These are phyloP conservation scores for Anolis sagrei DNA, from an alignment of 2,113 vertebrate genomes.

Conservation along the genomic window DNA sequence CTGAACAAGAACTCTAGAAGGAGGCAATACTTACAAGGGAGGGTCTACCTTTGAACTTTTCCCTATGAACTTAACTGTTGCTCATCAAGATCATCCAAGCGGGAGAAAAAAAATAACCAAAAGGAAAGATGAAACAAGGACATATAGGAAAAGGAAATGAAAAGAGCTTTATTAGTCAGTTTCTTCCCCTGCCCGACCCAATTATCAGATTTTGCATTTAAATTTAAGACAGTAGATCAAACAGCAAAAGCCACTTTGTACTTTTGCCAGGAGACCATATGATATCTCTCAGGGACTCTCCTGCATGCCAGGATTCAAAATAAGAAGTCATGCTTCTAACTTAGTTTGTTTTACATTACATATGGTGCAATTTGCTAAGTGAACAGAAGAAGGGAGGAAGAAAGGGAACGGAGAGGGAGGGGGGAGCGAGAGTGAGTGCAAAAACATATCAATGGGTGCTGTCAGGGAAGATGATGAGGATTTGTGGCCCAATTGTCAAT, in stretches of 20 bases:
- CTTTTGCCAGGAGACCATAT: constrained; percentile 88
- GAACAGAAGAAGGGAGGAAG: constrained; percentile 25
- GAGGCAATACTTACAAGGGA: constrained; percentile 39
- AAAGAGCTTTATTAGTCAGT: constrained; percentile 81
- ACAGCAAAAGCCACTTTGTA: constrained; percentile 83
- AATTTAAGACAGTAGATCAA: constrained; percentile 89
- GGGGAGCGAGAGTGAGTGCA: not conserved
- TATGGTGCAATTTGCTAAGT: constrained; percentile 70
- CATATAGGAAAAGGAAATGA: constrained; percentile 85
- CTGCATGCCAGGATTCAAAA: constrained; percentile 75
- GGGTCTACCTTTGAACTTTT: constrained; percentile 32
- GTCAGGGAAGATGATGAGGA: constrained; percentile 65
- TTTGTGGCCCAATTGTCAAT: constrained; percentile 73
- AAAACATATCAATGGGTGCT: constrained; percentile 58
- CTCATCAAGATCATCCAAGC: constrained; percentile 47
- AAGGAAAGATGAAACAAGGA: constrained; percentile 75
- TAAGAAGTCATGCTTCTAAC: constrained; percentile 70
- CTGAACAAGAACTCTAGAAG: constrained; percentile 23
- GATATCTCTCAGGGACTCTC: constrained; percentile 83
- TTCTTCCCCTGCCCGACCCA: constrained; percentile 86
- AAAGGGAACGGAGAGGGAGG: not conserved
- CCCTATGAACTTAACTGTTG: constrained; percentile 51
- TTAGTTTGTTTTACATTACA: constrained; percentile 74
- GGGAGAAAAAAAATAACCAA: constrained; percentile 40
- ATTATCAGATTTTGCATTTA: constrained; percentile 87